phyloP scores from a whole-genome alignment of 2,797 vertebrate species.

The Silurus lanzhouensis region DNA sequence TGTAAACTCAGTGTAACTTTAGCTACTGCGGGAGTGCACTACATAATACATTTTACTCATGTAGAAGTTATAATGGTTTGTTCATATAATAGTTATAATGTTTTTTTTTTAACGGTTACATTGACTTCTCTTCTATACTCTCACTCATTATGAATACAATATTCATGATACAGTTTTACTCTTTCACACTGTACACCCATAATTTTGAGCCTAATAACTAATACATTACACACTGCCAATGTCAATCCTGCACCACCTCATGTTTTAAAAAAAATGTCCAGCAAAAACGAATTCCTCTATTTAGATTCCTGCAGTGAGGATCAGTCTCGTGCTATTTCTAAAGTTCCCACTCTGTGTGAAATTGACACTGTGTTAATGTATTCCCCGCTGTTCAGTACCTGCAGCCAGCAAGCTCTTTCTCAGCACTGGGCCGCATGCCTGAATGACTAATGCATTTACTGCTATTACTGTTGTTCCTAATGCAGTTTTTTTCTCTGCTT shows the following conservation, averaged over 20 bases:
- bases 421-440: slow-evolving; percentile 43
- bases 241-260: slow-evolving; percentile 23
- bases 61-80: neutral
- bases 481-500: slow-evolving; percentile 43
- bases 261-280: slow-evolving; percentile 8
- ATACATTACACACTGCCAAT: slow-evolving; percentile 11
- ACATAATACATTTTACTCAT: slow-evolving; percentile 2
- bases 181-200: neutral
- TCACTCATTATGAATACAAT: neutral
- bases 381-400: slow-evolving; percentile 45
- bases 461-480: slow-evolving; percentile 54
- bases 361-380: slow-evolving; percentile 40
- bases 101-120: neutral
- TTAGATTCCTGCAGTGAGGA: slow-evolving; percentile 56
- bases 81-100: no score
- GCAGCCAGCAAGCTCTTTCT: slow-evolving; percentile 40
- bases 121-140: neutral
- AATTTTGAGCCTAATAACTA: neutral
- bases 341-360: slow-evolving; percentile 39
- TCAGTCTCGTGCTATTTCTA: slow-evolving; percentile 37
- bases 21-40: neutral
- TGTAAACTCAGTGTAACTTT: neutral
- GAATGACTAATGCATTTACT: slow-evolving; percentile 54
- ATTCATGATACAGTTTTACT: neutral
- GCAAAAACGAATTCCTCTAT: slow-evolving; percentile 50